These are phyloP conservation scores for Ailurus styani DNA, from an alignment of 2,113 vertebrate genomes.

Conservation along the genomic window DNA sequence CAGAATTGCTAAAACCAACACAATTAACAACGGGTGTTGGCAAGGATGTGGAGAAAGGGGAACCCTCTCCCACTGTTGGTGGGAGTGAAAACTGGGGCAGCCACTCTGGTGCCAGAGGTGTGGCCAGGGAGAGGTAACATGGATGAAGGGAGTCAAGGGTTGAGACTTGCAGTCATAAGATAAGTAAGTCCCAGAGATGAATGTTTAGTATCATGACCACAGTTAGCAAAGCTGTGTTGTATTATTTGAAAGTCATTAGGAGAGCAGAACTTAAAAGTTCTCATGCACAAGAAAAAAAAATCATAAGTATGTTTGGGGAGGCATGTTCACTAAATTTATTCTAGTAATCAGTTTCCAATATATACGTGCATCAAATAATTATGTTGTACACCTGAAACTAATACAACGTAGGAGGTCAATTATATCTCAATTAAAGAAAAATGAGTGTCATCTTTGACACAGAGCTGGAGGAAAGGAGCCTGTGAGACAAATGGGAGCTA, in stretches of 20 bases:
- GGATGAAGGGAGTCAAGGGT: background rate
- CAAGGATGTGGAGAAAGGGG: no score
- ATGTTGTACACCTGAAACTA: no score
- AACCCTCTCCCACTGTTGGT: background rate
- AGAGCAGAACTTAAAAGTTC: background rate
- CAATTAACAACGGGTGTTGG: no score
- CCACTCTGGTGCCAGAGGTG: background rate
- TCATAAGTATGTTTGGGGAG: background rate
- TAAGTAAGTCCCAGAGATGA: background rate
- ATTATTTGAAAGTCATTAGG: background rate
- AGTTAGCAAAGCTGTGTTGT: no score
- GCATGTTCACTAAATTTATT: background rate
- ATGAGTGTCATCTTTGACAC: background rate
- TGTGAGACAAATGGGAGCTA: background rate
- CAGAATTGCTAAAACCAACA: no score
- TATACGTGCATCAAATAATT: background rate
- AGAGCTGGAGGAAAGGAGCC: background rate
- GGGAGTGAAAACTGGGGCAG: background rate
- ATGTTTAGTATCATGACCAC: background rate
- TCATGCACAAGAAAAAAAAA: background rate
- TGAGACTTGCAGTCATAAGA: background rate
- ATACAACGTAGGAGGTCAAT: no score
- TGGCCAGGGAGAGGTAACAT: background rate
- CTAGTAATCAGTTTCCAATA: background rate
- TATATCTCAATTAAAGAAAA: background rate